A percentile compares a stretch with the other conserved stretches of the same genome.
These are phyloP conservation scores for Otocyon megalotis DNA, from an alignment of 2,113 vertebrate genomes.

Conservation along the genomic window DNA sequence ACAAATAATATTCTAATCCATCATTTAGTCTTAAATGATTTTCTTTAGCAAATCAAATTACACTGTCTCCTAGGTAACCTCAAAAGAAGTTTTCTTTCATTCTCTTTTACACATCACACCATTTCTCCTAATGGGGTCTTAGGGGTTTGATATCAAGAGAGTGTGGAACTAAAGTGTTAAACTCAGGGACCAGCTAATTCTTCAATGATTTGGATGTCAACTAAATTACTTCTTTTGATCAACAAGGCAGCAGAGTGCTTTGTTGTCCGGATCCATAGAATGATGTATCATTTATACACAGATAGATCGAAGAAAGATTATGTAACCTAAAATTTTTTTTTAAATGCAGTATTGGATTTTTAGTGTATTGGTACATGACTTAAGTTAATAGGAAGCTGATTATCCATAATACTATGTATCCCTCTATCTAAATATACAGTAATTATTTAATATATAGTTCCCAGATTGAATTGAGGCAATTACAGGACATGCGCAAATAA, in stretches of 20 bases:
- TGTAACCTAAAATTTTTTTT: not conserved
- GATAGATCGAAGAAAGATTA: not conserved
- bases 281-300: slow-evolving; percentile 41
- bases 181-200: not conserved
- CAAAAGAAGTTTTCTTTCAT: slow-evolving; percentile 53
- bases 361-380: not conserved
- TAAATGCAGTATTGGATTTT: not conserved
- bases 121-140: not conserved
- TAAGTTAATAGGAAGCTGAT: not conserved
- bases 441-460: not conserved
- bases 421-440: not conserved
- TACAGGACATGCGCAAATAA: not conserved
- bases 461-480: not conserved
- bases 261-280: slow-evolving; percentile 11
- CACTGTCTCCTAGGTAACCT: slow-evolving; percentile 23
- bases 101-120: not conserved
- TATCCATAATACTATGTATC: not conserved
- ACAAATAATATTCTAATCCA: slow-evolving; percentile 59
- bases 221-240: slow-evolving; percentile 71
- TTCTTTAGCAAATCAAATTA: slow-evolving; percentile 27
- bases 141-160: slow-evolving; percentile 49
- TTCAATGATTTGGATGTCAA: slow-evolving; percentile 39
- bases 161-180: not conserved
- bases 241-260: not conserved
- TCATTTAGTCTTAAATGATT: slow-evolving; percentile 51